Percentiles rank a stretch among this genome's conserved stretches.
Evolutionary conservation across 2,113 vertebrate genomes (phyloP).

Genomic region (Psettodes erumei): DNA sequence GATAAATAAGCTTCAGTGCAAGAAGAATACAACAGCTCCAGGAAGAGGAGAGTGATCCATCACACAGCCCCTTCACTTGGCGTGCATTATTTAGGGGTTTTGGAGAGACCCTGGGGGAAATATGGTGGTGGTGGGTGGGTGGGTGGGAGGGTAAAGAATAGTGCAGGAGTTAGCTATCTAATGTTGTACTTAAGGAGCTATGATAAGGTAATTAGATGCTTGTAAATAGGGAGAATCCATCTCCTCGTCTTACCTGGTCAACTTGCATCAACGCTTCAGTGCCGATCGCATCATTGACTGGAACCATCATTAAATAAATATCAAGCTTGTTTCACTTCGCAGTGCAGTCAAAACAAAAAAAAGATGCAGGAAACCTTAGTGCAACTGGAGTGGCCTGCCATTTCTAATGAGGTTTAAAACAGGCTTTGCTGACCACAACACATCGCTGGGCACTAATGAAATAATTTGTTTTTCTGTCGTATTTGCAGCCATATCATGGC

Average conservation of each 20-base stretch:
- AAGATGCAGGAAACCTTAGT: constrained; percentile 5
- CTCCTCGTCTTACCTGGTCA: constrained; percentile 66
- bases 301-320: constrained; percentile 69
- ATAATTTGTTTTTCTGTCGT: not conserved
- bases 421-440: not conserved
- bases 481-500: not conserved
- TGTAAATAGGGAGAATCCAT: constrained; percentile 60
- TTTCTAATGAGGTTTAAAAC: not conserved
- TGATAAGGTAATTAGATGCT: constrained; percentile 68
- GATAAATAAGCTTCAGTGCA: constrained; percentile 66
- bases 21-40: constrained; percentile 58
- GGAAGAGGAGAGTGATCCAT: constrained; percentile 71
- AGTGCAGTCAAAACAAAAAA: constrained; percentile 33
- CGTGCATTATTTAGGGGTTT: constrained; percentile 81
- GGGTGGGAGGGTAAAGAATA: constrained; percentile 50
- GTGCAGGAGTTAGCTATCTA: constrained; percentile 41
- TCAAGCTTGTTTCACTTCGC: constrained; percentile 55
- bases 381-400: not conserved
- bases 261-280: constrained; percentile 37
- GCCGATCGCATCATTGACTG: constrained; percentile 57
- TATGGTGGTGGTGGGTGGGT: no score
- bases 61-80: constrained; percentile 65
- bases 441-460: not conserved
- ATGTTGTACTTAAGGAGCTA: constrained; percentile 50
- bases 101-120: constrained; percentile 70